Base-by-base conservation (phyloP, 2,113 vertebrate genomes). In the Tyrannus savana region DNA sequence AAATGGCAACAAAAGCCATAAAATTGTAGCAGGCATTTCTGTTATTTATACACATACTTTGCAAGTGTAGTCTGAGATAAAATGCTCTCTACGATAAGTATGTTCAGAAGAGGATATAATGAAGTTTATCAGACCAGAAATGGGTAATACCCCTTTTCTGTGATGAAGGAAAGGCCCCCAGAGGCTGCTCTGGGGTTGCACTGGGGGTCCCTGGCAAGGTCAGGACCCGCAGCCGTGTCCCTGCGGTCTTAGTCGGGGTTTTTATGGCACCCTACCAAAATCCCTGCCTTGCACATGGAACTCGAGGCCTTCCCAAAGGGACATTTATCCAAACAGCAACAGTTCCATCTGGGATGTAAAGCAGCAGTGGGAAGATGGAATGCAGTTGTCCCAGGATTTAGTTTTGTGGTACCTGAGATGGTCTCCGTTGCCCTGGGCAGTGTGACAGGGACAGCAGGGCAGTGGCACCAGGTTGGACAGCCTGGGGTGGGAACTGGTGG, bases 11-110 rank as follows among this genome's bases (percentile, higher is more conserved):
- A 86, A 37, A 87, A 96, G 72, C 19, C 14, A 21, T 96, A 89
- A 95, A 94, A 75, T 59, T 73, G 90, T 63, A 95, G 87, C 49
- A 95, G 82, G 60, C 89, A 44, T 87, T 93, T 93, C 59, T 94
- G 83, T 92, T 93, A 28, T 92, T 94, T 93, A 92, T 95, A 84
- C 55, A 30, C 19, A 5, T 24, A 28, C 79, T 96, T 82, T 53
- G 3, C 18, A 27, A 88, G 68, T 62, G 80, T 55, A 53, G 86
- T 84, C 86, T 67, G 42, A 90, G 94, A 83, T 88, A 86, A 95
- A 96, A 92, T 46, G 76, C 80, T 72, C 89, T 84, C 73, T 3
- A 1, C 1, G 4, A 19, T 55, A 87, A 92, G 59, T n/a, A 23
- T 3, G 9, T 55, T 86, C 50, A 79, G 89, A 22, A 90, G 64